Conservation (phyloP, 1,140 invertebrate species). For the Sitophilus oryzae region DNA sequence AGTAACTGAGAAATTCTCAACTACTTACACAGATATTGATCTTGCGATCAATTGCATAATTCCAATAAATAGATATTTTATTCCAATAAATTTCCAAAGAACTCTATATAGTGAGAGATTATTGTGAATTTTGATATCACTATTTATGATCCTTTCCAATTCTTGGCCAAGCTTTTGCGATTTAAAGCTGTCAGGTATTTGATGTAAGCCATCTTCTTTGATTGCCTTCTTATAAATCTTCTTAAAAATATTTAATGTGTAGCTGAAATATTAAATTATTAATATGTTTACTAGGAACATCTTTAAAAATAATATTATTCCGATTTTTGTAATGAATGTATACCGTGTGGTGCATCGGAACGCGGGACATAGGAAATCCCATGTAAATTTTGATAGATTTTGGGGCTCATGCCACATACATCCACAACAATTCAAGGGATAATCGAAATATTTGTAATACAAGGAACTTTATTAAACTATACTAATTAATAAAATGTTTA, state of each 20-base stretch:
- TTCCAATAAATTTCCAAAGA: background rate
- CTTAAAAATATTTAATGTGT: background rate
- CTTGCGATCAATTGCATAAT: background rate
- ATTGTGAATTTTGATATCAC: background rate
- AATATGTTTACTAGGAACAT: no score
- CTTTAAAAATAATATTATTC: no score
- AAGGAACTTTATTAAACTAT: no score
- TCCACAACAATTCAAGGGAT: no score
- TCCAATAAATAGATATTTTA: background rate
- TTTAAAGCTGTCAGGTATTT: background rate
- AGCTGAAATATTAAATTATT: background rate
- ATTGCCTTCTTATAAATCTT: background rate
- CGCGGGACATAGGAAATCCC: no score
- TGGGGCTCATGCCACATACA: no score
- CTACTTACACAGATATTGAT: background rate
- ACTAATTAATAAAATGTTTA: no score
- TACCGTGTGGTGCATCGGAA: no score
- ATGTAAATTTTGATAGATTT: no score
- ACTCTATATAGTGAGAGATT: background rate
- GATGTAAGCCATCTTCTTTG: background rate
- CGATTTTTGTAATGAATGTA: no score
- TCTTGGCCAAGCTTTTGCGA: background rate
- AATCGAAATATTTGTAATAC: no score
- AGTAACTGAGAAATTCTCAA: background rate
- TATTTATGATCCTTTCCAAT: background rate